These are phyloP conservation scores for Hirudo medicinalis DNA, from an alignment of 1,140 invertebrate species.

Conservation along the genomic window DNA sequence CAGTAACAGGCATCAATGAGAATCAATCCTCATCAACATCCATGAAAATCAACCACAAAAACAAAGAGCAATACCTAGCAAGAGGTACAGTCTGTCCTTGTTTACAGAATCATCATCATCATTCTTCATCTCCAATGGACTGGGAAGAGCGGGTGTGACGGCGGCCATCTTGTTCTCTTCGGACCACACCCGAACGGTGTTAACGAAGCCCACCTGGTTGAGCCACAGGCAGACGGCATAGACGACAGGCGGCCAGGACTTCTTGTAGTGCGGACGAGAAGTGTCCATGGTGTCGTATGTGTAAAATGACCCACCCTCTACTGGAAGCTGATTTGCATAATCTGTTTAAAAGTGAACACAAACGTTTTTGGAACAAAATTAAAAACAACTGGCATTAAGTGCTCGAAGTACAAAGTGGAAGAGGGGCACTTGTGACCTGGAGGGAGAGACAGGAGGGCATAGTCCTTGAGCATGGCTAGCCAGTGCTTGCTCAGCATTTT, in stretches of 20 bases:
- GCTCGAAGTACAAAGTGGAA: neutral
- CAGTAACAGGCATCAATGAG: no score
- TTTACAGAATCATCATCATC: conserved; percentile 30
- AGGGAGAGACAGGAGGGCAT: conserved; percentile 82
- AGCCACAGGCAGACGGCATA: conserved; percentile 83
- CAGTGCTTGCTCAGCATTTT: conserved; percentile 79
- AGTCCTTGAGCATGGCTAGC: conserved; percentile 82
- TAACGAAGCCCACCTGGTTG: conserved; percentile 43
- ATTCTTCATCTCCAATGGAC: no score
- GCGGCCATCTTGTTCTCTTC: conserved; percentile 28
- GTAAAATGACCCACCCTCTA: conserved; percentile 92
- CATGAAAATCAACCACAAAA: no score
- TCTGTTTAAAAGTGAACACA: conserved; percentile 45
- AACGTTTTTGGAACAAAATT: neutral
- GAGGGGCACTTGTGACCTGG: conserved; percentile 47
- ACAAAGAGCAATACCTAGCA: conserved; percentile 55
- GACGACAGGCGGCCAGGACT: conserved; percentile 84
- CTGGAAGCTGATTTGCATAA: conserved; percentile 80
- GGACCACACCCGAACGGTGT: conserved; percentile 22
- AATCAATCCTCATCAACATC: no score
- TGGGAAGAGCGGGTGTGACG: no score
- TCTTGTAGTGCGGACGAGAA: conserved; percentile 73
- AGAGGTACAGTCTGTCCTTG: conserved; percentile 66
- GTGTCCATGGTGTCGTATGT: conserved; percentile 87
- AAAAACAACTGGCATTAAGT: neutral